phyloP scores from a whole-genome alignment of 2,113 vertebrate genomes.

The Sprattus sprattus region DNA sequence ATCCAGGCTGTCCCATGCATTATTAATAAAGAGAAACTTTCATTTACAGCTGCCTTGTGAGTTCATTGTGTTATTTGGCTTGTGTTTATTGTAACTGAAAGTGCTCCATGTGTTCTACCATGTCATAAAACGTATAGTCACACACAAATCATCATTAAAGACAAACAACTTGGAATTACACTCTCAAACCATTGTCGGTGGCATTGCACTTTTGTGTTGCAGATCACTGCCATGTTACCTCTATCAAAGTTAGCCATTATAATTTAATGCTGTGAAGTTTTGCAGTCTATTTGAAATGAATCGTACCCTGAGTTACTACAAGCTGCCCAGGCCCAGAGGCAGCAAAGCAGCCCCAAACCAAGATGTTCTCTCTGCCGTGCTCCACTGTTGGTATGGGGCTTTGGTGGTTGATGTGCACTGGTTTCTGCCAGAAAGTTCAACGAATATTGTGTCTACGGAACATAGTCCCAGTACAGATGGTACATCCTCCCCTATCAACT shows the following conservation, averaged over 20 bases:
- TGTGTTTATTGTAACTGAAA: neutral
- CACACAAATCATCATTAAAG: neutral
- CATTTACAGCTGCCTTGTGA: neutral
- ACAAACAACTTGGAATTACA: neutral
- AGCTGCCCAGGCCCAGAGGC: neutral
- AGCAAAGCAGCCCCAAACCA: neutral
- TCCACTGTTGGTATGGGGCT: neutral
- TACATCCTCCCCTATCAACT: neutral
- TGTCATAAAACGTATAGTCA: neutral
- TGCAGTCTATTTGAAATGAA: neutral
- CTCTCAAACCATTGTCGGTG: neutral
- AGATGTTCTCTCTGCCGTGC: neutral
- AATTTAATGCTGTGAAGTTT: neutral
- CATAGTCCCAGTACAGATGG: neutral
- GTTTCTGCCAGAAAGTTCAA: neutral
- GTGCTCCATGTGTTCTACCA: neutral
- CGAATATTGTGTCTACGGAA: neutral
- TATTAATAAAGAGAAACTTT: constrained; percentile 50
- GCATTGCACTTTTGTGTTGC: neutral
- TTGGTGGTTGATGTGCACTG: neutral
- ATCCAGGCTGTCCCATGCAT: constrained; percentile 33
- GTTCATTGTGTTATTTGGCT: neutral
- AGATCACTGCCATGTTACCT: neutral
- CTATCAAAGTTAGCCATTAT: neutral
- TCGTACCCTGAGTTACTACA: neutral